Conservation (phyloP, 2,797 vertebrate genomes). For the Jordanella pulchra region DNA sequence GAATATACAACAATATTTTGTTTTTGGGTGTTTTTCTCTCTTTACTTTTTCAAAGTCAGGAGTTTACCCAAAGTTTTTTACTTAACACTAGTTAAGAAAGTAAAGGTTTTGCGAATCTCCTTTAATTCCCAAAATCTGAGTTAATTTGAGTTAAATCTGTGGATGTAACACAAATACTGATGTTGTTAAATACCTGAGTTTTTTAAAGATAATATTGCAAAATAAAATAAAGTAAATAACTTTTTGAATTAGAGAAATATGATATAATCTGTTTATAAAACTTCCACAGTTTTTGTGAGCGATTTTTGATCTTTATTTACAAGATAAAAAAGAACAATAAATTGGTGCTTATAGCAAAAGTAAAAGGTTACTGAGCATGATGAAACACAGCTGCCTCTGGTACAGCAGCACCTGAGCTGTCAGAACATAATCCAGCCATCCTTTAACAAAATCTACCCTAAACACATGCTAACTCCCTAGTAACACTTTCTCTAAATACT, state of each 20-base stretch:
- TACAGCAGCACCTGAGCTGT: slow-evolving; percentile 43
- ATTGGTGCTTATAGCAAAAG: background rate
- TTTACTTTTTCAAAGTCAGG: too few relatives aligned
- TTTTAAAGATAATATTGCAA: background rate
- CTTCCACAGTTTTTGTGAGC: background rate
- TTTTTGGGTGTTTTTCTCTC: too few relatives aligned
- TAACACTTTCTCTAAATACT: slow-evolving; percentile 60
- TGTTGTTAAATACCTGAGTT: background rate
- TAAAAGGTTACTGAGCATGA: background rate
- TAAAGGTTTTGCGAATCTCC: too few relatives aligned
- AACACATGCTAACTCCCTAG: slow-evolving; percentile 56
- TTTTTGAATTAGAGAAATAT: too few relatives aligned
- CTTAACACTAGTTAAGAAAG: too few relatives aligned
- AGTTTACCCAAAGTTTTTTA: too few relatives aligned
- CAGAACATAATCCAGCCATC: slow-evolving; percentile 54
- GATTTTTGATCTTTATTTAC: background rate
- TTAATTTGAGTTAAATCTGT: too few relatives aligned
- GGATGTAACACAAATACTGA: background rate
- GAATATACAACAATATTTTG: too few relatives aligned
- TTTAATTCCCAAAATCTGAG: too few relatives aligned
- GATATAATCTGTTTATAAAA: background rate
- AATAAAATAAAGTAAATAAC: background rate
- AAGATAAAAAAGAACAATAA: background rate
- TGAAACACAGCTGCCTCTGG: slow-evolving; percentile 44
- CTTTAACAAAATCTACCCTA: slow-evolving; percentile 58